phyloP scores from a whole-genome alignment of 2,888 invertebrate genomes.

The Ditylenchus weischeri region DNA sequence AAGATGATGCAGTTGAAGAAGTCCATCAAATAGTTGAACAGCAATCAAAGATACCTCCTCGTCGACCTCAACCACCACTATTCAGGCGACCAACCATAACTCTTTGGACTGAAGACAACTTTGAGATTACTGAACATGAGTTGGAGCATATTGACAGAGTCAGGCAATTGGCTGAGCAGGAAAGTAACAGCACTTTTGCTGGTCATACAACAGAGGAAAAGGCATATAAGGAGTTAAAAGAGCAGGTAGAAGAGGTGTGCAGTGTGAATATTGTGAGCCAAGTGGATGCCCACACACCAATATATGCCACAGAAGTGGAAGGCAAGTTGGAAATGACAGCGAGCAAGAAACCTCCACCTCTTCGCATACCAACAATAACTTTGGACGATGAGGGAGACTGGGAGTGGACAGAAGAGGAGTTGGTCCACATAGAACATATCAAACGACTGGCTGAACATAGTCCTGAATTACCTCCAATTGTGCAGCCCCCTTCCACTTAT shows the following conservation, averaged over 20 bases:
- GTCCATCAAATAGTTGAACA: too few relatives aligned
- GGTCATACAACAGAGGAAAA: too few relatives aligned
- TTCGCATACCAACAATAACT: neutral
- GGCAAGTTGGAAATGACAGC: neutral
- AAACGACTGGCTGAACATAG: constrained; percentile 4
- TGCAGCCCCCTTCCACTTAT: neutral
- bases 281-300: too few relatives aligned
- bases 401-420: neutral
- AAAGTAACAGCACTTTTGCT: too few relatives aligned
- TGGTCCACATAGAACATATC: neutral
- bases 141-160: constrained; percentile 39
- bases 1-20: too few relatives aligned
- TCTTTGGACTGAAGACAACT: constrained; percentile 8
- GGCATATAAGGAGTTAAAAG: too few relatives aligned
- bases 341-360: neutral
- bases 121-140: constrained; percentile 31
- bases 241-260: too few relatives aligned
- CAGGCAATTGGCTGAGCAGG: constrained; percentile 25
- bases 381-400: neutral
- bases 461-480: neutral
- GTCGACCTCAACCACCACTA: neutral
- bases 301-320: neutral
- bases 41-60: too few relatives aligned
- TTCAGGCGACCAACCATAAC: constrained; percentile 1
- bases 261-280: too few relatives aligned